These are phyloP conservation scores for Mayetiola destructor DNA, from an alignment of 2,888 invertebrate genomes.

Conservation along the genomic window DNA sequence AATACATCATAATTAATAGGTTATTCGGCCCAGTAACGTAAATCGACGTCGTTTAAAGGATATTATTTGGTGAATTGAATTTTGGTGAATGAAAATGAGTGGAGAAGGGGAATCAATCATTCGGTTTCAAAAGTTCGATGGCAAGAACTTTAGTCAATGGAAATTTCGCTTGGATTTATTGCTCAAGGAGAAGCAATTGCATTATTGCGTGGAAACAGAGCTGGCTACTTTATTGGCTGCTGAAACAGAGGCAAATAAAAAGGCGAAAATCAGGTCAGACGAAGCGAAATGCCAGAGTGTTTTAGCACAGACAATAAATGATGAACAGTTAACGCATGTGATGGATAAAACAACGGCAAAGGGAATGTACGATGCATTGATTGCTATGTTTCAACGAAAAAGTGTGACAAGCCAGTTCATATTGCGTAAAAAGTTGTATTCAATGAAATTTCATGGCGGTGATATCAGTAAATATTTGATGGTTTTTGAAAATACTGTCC, in stretches of 20 bases:
- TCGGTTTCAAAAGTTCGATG: background rate
- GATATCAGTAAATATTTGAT: background rate
- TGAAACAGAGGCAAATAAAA: background rate
- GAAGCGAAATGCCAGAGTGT: background rate
- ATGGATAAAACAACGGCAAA: slow-evolving; percentile 2
- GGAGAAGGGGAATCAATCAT: background rate
- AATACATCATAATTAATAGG: background rate
- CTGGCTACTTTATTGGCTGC: background rate
- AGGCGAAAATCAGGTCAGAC: background rate
- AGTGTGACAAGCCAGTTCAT: background rate
- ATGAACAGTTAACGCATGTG: background rate
- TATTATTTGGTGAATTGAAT: background rate
- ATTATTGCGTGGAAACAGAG: background rate
- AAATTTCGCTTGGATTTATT: background rate
- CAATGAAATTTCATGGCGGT: background rate
- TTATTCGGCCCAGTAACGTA: background rate
- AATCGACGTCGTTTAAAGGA: background rate
- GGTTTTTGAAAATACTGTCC: background rate
- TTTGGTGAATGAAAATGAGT: background rate
- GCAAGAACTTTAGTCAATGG: background rate
- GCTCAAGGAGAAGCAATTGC: background rate
- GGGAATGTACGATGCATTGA: background rate
- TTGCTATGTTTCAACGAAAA: background rate
- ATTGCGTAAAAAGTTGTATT: background rate
- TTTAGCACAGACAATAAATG: background rate